Evolutionary conservation across 2,113 vertebrate genomes (phyloP).

Genomic region (Anseranas semipalmata): DNA sequence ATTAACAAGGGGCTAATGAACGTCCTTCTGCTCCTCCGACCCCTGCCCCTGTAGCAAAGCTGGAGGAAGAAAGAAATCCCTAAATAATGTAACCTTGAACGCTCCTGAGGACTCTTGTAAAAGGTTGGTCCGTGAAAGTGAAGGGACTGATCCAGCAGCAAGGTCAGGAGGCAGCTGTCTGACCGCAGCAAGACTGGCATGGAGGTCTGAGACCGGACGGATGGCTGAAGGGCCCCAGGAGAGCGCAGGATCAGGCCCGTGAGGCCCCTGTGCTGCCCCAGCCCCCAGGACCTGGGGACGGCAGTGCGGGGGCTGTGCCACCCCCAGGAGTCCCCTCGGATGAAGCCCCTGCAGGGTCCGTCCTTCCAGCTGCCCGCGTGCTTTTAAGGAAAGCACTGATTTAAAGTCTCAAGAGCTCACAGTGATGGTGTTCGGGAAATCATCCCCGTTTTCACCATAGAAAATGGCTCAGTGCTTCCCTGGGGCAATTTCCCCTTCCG

Average conservation of each 20-base stretch:
- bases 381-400: background rate
- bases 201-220: no score
- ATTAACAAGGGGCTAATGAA: background rate
- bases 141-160: background rate
- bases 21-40: background rate
- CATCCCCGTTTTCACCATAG: background rate
- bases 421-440: background rate
- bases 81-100: background rate
- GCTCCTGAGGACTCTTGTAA: background rate
- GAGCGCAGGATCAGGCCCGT: no score
- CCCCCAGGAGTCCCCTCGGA: no score
- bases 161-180: no score
- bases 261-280: no score
- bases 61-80: background rate
- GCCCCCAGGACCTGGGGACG: no score
- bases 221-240: no score
- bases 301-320: no score
- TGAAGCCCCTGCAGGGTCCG: rapidly evolving
- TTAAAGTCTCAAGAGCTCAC: background rate
- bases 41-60: background rate
- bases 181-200: no score
- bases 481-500: rapidly evolving
- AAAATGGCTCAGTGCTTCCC: background rate
- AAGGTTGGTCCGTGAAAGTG: background rate
- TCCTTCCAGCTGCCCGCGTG: rapidly evolving